Percentiles rank a stretch among this genome's conserved stretches.
These are phyloP conservation scores for Ceratothoa steindachneri DNA, from an alignment of 2,888 invertebrate species.

Conservation along the genomic window DNA sequence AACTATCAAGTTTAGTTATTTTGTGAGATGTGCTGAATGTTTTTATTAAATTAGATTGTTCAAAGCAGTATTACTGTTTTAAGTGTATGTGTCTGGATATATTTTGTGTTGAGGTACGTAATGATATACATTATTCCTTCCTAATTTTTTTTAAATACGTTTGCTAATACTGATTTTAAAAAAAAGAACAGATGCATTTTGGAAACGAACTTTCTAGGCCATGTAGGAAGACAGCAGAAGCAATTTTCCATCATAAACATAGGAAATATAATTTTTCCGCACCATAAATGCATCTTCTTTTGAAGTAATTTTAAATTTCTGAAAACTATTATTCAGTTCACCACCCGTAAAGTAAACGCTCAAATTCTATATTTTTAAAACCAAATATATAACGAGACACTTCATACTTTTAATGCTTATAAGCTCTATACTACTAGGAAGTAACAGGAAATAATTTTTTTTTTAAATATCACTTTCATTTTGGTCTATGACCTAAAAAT, in stretches of 20 bases:
- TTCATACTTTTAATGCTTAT: no score
- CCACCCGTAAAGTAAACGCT: no score
- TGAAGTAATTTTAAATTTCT: no score
- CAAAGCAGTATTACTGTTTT: background rate
- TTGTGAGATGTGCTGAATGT: background rate
- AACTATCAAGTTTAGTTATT: constrained; percentile 1
- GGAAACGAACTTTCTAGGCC: background rate
- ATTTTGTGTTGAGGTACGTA: background rate
- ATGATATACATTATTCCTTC: background rate
- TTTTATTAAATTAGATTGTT: background rate
- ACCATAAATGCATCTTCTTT: no score
- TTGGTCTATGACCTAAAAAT: no score
- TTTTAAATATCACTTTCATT: no score
- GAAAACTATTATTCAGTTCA: no score
- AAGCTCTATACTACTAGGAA: no score
- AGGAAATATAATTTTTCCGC: background rate
- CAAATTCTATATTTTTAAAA: no score
- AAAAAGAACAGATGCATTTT: background rate
- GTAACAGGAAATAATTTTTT: no score
- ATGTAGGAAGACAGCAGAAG: background rate
- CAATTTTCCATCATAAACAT: background rate
- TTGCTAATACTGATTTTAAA: background rate
- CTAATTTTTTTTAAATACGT: background rate
- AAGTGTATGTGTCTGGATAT: background rate
- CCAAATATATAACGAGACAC: no score